Evolutionary conservation across 2,797 vertebrate species (phyloP).

Genomic region (Silurus aristotelis): DNA sequence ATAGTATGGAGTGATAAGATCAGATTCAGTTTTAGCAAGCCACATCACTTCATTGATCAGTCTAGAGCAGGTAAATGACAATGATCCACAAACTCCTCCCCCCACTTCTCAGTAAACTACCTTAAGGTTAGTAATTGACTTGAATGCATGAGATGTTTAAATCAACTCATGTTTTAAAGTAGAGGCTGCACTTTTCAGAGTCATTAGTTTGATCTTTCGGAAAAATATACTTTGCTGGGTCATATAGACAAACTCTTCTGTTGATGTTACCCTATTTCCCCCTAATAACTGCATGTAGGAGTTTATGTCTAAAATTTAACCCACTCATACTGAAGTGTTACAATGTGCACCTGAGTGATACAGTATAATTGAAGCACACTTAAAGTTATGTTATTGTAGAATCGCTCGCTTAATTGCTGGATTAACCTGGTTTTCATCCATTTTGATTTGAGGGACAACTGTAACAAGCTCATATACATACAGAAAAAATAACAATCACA

Average conservation of each 20-base stretch:
- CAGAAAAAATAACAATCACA: not conserved
- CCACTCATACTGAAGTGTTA: conserved; percentile 52
- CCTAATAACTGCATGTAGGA: not conserved
- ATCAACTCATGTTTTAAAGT: not conserved
- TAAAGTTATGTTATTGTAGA: conserved; percentile 51
- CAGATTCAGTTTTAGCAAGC: too few relatives aligned
- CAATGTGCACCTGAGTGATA: conserved; percentile 73
- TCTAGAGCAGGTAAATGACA: not conserved
- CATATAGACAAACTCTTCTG: not conserved
- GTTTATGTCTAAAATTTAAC: not conserved
- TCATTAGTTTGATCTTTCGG: not conserved
- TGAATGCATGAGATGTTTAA: not conserved
- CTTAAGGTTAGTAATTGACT: not conserved
- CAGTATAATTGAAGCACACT: conserved; percentile 20
- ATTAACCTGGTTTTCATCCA: conserved; percentile 20
- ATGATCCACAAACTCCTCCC: not conserved
- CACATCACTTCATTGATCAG: not conserved
- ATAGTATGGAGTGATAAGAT: too few relatives aligned
- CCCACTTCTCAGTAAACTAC: not conserved
- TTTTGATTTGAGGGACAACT: not conserved
- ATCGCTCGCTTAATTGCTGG: conserved; percentile 55
- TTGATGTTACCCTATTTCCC: not conserved
- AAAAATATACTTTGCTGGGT: not conserved
- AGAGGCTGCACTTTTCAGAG: not conserved
- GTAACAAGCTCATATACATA: conserved; percentile 5